Evolutionary conservation across 1,140 invertebrate species (phyloP).

Genomic region (Trichonephila clavata): DNA sequence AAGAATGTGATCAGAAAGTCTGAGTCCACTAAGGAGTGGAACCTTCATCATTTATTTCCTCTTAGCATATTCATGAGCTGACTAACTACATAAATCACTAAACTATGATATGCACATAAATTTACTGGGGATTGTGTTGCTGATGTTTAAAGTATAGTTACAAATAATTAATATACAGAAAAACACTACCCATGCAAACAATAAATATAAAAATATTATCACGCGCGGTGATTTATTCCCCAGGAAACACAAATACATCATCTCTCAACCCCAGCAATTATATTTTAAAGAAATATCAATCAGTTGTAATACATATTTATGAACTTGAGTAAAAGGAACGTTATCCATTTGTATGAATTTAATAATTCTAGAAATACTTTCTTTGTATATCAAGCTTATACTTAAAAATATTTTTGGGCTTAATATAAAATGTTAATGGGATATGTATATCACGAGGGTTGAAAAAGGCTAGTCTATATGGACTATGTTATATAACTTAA

Average conservation of each 20-base stretch:
- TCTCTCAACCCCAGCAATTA: background rate
- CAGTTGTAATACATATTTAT: slow-evolving; percentile 1
- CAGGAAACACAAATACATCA: background rate
- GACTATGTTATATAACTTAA: background rate
- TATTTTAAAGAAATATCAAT: background rate
- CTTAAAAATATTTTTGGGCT: background rate
- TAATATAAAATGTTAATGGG: too few relatives aligned
- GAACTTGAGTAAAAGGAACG: background rate
- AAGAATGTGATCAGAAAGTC: background rate
- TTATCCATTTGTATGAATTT: background rate
- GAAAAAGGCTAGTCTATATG: background rate
- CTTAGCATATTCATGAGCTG: slow-evolving; percentile 50
- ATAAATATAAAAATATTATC: background rate
- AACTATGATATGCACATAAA: slow-evolving; percentile 9
- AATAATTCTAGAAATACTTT: background rate
- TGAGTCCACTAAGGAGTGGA: background rate
- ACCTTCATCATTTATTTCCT: background rate
- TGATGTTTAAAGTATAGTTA: slow-evolving; percentile 14
- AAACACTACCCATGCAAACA: slow-evolving; percentile 12
- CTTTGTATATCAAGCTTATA: background rate
- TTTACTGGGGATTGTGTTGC: background rate
- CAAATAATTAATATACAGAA: slow-evolving; percentile 12
- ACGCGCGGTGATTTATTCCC: background rate
- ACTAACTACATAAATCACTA: background rate
- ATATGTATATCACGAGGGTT: background rate